Evolutionary conservation across 1,140 invertebrate genomes (phyloP).

Genomic region (Elysia chlorotica): DNA sequence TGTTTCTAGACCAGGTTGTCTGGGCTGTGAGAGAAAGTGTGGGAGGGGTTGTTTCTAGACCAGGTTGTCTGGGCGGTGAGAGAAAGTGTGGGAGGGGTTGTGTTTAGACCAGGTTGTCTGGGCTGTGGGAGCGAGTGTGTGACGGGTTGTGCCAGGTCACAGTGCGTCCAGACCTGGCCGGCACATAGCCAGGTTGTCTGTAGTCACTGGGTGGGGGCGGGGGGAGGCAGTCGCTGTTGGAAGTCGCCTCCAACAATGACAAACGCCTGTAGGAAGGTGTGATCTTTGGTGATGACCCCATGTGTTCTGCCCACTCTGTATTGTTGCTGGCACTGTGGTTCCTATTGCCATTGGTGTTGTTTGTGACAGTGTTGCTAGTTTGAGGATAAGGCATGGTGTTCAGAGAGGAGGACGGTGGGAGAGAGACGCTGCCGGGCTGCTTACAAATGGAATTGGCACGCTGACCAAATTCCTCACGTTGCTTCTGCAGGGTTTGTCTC

Average conservation of each 20-base stretch:
- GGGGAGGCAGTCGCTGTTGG: slow-evolving; percentile 26
- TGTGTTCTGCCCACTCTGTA: no score
- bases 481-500: slow-evolving; percentile 52
- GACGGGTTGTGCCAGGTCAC: slow-evolving; percentile 35
- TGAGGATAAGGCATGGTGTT: slow-evolving; percentile 25
- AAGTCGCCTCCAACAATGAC: slow-evolving; percentile 39
- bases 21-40: background rate
- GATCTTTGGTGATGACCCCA: no score
- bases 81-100: background rate
- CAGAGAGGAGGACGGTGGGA: background rate
- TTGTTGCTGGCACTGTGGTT: slow-evolving; percentile 22
- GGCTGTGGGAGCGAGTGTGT: slow-evolving; percentile 29
- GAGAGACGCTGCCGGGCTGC: slow-evolving; percentile 4
- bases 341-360: slow-evolving; percentile 6
- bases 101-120: slow-evolving; percentile 19
- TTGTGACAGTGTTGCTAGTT: no score
- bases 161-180: slow-evolving; percentile 27
- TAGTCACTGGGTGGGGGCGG: slow-evolving; percentile 14
- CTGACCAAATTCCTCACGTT: slow-evolving; percentile 39
- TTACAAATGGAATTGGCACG: slow-evolving; percentile 29
- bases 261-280: slow-evolving; percentile 25
- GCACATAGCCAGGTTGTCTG: slow-evolving; percentile 14
- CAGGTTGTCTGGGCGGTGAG: background rate
- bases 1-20: slow-evolving; percentile 3
- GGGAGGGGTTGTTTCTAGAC: background rate